Conservation (phyloP, 2,888 invertebrate genomes). For the Cheilosia scutellata region DNA sequence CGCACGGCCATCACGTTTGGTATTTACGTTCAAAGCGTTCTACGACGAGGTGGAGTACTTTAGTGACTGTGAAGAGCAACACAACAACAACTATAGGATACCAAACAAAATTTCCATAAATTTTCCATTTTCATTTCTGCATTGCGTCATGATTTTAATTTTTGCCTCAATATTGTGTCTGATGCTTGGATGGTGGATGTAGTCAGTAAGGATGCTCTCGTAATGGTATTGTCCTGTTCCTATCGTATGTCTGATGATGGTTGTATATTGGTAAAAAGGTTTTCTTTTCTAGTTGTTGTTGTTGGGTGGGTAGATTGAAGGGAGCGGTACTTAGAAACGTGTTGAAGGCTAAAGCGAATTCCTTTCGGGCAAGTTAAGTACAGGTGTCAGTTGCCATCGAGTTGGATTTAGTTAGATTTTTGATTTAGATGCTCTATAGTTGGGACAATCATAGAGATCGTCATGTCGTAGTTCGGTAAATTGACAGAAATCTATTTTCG, state of each 20-base stretch:
- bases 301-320: no score
- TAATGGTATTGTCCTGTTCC: constrained; percentile 35
- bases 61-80: constrained; percentile 21
- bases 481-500: no score
- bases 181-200: neutral
- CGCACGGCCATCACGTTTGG: constrained; percentile 21
- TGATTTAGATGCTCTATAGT: no score
- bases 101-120: constrained; percentile 69
- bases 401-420: no score
- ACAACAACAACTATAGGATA: constrained; percentile 16
- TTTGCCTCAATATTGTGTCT: constrained; percentile 61
- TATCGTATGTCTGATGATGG: constrained; percentile 34
- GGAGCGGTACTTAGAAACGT: no score
- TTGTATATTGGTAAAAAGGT: neutral
- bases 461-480: no score
- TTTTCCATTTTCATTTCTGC: constrained; percentile 67
- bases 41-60: constrained; percentile 1
- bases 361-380: no score
- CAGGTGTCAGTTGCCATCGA: no score
- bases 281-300: neutral
- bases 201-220: constrained; percentile 1
- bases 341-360: no score
- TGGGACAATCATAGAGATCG: no score
- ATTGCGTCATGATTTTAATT: constrained; percentile 71
- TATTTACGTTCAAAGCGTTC: constrained; percentile 3